A percentile compares a stretch with the other conserved stretches of the same genome.
phyloP scores from a whole-genome alignment of 2,888 invertebrate genomes.

The Andrena camellia region DNA sequence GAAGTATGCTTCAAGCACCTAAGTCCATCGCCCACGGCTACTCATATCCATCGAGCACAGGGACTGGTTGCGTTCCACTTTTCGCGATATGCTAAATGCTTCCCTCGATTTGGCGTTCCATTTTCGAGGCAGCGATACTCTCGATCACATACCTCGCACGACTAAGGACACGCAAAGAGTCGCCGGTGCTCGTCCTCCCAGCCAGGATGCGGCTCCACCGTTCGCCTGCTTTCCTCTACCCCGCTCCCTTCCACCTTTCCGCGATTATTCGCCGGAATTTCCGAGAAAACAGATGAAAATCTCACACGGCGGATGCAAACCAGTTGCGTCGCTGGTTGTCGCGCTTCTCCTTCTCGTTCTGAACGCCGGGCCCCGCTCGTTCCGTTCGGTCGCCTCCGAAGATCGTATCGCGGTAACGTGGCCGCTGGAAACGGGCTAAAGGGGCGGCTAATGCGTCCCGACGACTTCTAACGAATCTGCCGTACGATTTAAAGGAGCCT shows the following conservation, averaged over 20 bases:
- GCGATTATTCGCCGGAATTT: constrained; percentile 70
- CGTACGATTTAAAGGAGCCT: constrained; percentile 67
- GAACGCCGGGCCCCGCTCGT: constrained; percentile 29
- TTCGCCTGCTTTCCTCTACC: neutral
- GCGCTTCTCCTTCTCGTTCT: constrained; percentile 41
- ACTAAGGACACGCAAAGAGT: constrained; percentile 36
- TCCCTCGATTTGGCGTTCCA: neutral
- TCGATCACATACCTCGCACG: neutral
- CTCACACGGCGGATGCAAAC: constrained; percentile 79
- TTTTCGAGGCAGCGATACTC: constrained; percentile 12
- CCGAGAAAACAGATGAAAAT: constrained; percentile 84
- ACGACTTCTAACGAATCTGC: constrained; percentile 74
- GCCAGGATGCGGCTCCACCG: constrained; percentile 28
- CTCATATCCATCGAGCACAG: neutral
- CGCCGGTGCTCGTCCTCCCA: constrained; percentile 21
- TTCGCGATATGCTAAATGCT: constrained; percentile 3
- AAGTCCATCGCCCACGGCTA: neutral
- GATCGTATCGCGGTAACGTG: constrained; percentile 76
- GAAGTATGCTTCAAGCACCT: neutral
- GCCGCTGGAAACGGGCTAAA: constrained; percentile 70
- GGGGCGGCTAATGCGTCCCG: constrained; percentile 71
- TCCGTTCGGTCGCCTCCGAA: constrained; percentile 57
- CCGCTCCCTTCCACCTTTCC: neutral
- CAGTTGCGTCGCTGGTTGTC: constrained; percentile 71
- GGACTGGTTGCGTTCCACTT: neutral